Conservation (phyloP, 2,888 invertebrate species). For the Aphelenchoides bicaudatus region DNA sequence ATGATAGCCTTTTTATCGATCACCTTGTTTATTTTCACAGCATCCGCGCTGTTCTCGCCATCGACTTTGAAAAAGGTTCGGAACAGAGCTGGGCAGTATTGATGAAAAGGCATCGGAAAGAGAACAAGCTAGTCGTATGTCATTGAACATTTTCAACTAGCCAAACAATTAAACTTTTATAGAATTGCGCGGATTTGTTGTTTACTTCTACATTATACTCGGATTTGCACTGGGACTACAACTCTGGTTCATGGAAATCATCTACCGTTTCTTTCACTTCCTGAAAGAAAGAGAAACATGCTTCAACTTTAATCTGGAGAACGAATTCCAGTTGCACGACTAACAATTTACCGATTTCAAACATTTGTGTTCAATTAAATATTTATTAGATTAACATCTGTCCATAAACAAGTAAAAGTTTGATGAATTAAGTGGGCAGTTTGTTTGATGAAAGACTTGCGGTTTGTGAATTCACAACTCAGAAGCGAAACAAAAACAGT, state of each 20-base stretch:
- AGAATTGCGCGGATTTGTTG: conserved; percentile 36
- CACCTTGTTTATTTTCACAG: conserved; percentile 18
- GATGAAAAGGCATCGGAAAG: conserved; percentile 10
- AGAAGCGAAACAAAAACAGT: conserved; percentile 1
- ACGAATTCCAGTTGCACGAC: conserved; percentile 34
- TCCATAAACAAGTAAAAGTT: background rate
- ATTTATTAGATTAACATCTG: no score
- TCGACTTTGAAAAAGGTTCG: conserved; percentile 24
- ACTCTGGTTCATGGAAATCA: conserved; percentile 36
- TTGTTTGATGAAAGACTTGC: no score
- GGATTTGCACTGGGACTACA: conserved; percentile 26
- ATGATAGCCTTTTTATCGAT: background rate
- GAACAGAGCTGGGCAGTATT: conserved; percentile 30
- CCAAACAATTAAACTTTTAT: no score
- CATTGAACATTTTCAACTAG: no score
- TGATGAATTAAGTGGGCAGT: no score
- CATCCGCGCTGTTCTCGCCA: conserved; percentile 28
- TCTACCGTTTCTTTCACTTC: conserved; percentile 43
- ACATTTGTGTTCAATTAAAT: background rate
- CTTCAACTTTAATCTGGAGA: conserved; percentile 42
- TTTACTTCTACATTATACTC: conserved; percentile 26
- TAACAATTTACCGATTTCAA: background rate
- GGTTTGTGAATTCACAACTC: background rate
- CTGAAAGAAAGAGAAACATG: conserved; percentile 44
- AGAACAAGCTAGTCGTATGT: conserved; percentile 16